Evolutionary conservation across 2,113 vertebrate species (phyloP), one percentile per base, ranked within the genome.

Genomic region (Morone chrysops): DNA sequence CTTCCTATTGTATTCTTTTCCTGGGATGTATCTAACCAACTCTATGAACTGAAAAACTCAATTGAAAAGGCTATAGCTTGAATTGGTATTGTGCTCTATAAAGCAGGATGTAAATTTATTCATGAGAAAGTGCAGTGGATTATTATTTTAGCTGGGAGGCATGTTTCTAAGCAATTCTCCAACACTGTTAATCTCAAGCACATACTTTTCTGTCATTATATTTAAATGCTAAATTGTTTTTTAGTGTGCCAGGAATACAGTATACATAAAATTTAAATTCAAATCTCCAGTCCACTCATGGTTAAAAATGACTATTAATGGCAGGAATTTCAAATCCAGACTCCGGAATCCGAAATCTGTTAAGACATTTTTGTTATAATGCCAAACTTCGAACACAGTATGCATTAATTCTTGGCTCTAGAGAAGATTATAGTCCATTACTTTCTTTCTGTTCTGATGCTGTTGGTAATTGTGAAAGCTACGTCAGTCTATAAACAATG

Each of bases 51-150:
- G 16, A 80, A 51, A 75, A 68, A 68, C 45, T 18, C 8, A 59
- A 14, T 43, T 66, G 22, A 63, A 71, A 61, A 67, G 61, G 14
- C 66, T 40, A 54, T 48, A 59, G 63, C 66, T 76, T 57, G 68
- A 88, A 78, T 75, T 57, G 45, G n/a, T 51, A 36, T 72, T 65
- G 71, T 75, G 56, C 78, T 70, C n/a, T 10, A 48, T 54, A 53
- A 47, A 83, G 73, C 81, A 45, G 25, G 48, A 82, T 92, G 87
- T 36, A 85, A 89, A 92, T 92, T 85, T 90, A 90, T 92, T 92
- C 89, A 90, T 89, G 89, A 87, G 81, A 90, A 89, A 86, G 63
- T 71, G 75, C 56, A 25, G 31, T 54, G 57, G 83, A 82, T 85
- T 82, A 83, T 86, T 89, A 78, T 89, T 82, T 84, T 78, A 70